phyloP scores from a whole-genome alignment of 2,888 invertebrate genomes.

The Mongoloraphidia duomilia region DNA sequence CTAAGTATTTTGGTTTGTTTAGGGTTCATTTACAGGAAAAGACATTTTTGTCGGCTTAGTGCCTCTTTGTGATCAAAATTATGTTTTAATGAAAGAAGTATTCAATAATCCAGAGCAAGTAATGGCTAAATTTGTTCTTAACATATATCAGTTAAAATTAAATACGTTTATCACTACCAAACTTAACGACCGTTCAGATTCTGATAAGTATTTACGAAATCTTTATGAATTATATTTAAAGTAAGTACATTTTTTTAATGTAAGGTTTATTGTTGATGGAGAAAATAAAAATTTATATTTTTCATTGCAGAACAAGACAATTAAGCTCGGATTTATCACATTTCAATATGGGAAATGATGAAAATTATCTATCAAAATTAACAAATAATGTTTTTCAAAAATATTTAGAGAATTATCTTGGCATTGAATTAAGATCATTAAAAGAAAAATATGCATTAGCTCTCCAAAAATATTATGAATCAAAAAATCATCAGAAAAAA shows the following conservation, averaged over 20 bases:
- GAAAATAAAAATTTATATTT: slow-evolving; percentile 2
- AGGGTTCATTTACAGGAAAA: slow-evolving; percentile 72
- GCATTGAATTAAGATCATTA: slow-evolving; percentile 61
- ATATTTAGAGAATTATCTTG: slow-evolving; percentile 65
- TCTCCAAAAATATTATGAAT: slow-evolving; percentile 76
- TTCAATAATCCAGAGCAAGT: slow-evolving; percentile 94
- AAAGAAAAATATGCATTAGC: slow-evolving; percentile 61
- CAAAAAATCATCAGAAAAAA: slow-evolving; percentile 89
- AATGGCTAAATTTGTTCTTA: slow-evolving; percentile 93
- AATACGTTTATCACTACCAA: slow-evolving; percentile 74
- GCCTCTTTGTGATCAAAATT: slow-evolving; percentile 77
- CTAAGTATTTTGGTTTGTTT: slow-evolving; percentile 19
- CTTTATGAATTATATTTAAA: slow-evolving; percentile 82
- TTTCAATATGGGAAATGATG: slow-evolving; percentile 68
- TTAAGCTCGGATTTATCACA: slow-evolving; percentile 56
- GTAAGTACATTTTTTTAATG: slow-evolving; percentile 30
- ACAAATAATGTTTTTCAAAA: slow-evolving; percentile 68
- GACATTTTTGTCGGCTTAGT: slow-evolving; percentile 85
- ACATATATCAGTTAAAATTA: slow-evolving; percentile 83
- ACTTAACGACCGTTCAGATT: slow-evolving; percentile 64
- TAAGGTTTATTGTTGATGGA: not conserved
- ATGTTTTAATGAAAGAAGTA: slow-evolving; percentile 71
- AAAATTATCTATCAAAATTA: slow-evolving; percentile 59
- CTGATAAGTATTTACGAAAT: slow-evolving; percentile 77
- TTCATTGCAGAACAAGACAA: slow-evolving; percentile 50